A percentile compares a stretch with the other conserved stretches of the same genome.
Evolutionary conservation across 2,888 invertebrate genomes (phyloP).

Genomic region (Corythucha ciliata): DNA sequence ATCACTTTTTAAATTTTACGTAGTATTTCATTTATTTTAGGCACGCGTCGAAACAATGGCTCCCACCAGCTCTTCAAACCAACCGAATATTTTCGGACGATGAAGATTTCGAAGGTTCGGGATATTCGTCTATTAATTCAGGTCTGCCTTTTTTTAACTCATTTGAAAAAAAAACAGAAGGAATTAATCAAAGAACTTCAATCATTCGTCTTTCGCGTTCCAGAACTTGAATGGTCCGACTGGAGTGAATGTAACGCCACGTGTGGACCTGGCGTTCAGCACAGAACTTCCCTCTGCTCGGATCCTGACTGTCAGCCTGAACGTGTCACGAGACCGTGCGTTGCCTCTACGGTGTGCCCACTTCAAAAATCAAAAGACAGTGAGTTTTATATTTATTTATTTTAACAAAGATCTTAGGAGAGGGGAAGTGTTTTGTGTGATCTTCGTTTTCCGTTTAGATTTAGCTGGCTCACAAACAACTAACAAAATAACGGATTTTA

Average conservation of each 20-base stretch:
- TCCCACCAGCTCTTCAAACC: constrained; percentile 3
- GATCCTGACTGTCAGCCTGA: constrained; percentile 36
- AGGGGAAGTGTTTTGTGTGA: no score
- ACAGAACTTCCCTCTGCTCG: constrained; percentile 36
- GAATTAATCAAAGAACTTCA: no score
- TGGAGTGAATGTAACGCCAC: constrained; percentile 39
- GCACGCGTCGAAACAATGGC: constrained; percentile 16
- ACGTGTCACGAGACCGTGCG: constrained; percentile 37
- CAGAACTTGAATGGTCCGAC: constrained; percentile 29
- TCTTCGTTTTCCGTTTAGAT: no score
- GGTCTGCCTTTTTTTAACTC: constrained; percentile 9
- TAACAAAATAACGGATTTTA: no score
- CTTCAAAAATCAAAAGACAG: constrained; percentile 7
- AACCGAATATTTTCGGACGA: constrained; percentile 22
- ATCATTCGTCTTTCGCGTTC: neutral
- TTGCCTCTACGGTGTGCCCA: constrained; percentile 18
- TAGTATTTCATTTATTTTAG: no score
- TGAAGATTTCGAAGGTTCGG: constrained; percentile 31
- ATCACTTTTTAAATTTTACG: no score
- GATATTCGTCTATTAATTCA: constrained; percentile 10
- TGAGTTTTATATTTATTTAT: no score
- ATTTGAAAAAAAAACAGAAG: no score
- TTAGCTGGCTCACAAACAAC: no score
- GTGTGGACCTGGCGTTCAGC: constrained; percentile 38
- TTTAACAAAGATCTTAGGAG: no score